Evolutionary conservation across 2,113 vertebrate genomes (phyloP), one percentile per base, ranked within the genome.

Genomic region (Tapirus terrestris): DNA sequence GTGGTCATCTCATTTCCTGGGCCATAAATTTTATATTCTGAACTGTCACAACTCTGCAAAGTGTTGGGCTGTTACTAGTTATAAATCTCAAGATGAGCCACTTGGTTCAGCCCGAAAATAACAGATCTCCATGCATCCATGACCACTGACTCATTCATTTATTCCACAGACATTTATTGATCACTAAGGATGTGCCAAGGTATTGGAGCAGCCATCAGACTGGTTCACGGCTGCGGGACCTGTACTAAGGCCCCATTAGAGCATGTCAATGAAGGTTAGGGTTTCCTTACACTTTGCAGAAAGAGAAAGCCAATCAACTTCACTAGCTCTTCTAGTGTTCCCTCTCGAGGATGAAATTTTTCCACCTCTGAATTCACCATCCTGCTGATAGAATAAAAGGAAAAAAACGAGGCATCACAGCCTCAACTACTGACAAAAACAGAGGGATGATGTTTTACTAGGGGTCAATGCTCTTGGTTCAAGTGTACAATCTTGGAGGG

Each of bases 81-180:
- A 20, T 36, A 90, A 94, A 81, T 77, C 18, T 68, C 25, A 63
- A 91, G 76, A n/a, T 68, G 36, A 72, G 56, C 9, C 9, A 53
- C 85, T 14, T 81, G 63, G n/a, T 65, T 95, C 79, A 60, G 48
- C 70, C 58, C 43, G 89, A 83, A 92, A 95, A 83, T 83, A 75
- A 45, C 17, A 53, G 53, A 89, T 53, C 67, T 20, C 68, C 17
- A 20, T 10, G 75, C n/a, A 89, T n/a, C 68, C 27, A 68, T 29
- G 39, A 94, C 63, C 76, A 81, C 1, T 18, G 6, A 36, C 53
- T 92, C 87, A 61, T 36, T 68, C 51, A n/a, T 88, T 94, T 68
- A 88, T 73, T 82, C 36, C 36, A 67, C 25, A 84, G 90, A n/a
- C 73, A 89, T 13, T 79, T 81, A 80, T 20, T 87, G 90, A 56